A percentile compares a stretch with the other conserved stretches of the same genome.
Evolutionary conservation across 2,113 vertebrate genomes (phyloP).

Genomic region (Scomber colias): DNA sequence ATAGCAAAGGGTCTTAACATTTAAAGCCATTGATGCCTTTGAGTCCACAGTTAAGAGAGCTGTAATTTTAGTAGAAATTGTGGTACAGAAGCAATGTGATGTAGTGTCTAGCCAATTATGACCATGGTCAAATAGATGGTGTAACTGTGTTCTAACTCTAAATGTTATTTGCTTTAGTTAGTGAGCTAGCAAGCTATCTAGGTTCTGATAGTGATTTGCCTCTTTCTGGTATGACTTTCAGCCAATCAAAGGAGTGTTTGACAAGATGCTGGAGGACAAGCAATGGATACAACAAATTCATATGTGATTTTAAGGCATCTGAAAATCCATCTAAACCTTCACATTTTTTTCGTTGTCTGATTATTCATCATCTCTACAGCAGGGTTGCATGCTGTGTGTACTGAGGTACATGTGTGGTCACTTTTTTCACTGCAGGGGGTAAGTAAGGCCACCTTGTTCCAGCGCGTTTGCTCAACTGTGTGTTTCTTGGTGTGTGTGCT

Average conservation of each 20-base stretch:
- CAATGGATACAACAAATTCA: neutral
- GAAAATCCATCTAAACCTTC: too few relatives aligned
- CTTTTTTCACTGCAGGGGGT: constrained; percentile 13
- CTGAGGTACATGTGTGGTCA: constrained; percentile 28
- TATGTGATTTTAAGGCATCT: neutral
- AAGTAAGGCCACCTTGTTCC: constrained; percentile 20
- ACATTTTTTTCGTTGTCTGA: neutral
- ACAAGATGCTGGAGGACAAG: neutral
- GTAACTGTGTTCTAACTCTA: too few relatives aligned
- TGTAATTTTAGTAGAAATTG: neutral
- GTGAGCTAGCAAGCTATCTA: neutral
- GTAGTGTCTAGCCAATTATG: neutral
- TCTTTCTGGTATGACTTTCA: neutral
- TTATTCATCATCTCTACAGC: neutral
- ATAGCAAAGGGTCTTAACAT: neutral
- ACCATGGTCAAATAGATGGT: too few relatives aligned
- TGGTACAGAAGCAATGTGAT: neutral
- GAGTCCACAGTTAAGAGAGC: neutral
- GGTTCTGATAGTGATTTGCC: neutral
- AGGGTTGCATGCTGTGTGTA: constrained; percentile 18
- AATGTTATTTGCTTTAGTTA: neutral
- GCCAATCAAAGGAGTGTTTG: neutral
- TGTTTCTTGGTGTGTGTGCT: constrained; percentile 20
- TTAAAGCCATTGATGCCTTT: neutral
- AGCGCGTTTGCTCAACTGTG: neutral